Evolutionary conservation across 2,797 vertebrate genomes (phyloP), one percentile per base, ranked within the genome.

Genomic region (Crenuchus spilurus): DNA sequence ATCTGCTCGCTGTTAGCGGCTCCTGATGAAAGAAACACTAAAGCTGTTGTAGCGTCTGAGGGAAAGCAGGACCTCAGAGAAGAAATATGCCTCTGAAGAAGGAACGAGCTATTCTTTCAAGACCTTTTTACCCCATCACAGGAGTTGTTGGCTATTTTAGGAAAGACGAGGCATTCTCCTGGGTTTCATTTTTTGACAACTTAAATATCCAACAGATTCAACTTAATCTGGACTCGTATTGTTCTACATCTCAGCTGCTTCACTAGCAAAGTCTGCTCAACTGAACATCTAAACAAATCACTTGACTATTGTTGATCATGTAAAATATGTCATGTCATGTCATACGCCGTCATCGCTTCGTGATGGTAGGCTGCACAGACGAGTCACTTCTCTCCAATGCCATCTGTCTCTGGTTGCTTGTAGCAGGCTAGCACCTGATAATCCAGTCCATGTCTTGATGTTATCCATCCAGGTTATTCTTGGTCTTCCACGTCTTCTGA

Each of bases 11-110:
- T 79, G 58, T 83, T 68, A 37, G 14, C 1, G n/a, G 18, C 26
- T 28, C 11, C 13, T 52, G 78, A 81, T 42, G 76, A 85, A 70
- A 79, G 83, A 86, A 55, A 72, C 31, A 16, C 6, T 63, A 71
- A 84, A 85, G 76, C 78, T 65, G 72, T 71, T 60, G 55, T 61
- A 65, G 52, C 16, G 18, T 72, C 20, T 51, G 41, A 52, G 30
- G 11, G 20, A 57, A 69, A 66, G 30, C 77, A 76, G 41, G 24
- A 60, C 28, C 48, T 60, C 16, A 22, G 22, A 14, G 49, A 63
- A 52, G 8, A 73, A 69, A 44, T n/a, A 11, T n/a, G 14, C 63
- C 60, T 16, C 62, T 64, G 16, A 31, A 33, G 24, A 31, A 30
- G 35, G 49, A 3, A 6, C 7, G 14, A 28, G 0, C 37, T 60